phyloP scores from a whole-genome alignment of 1,140 invertebrate genomes.

The Drosophila saltans region DNA sequence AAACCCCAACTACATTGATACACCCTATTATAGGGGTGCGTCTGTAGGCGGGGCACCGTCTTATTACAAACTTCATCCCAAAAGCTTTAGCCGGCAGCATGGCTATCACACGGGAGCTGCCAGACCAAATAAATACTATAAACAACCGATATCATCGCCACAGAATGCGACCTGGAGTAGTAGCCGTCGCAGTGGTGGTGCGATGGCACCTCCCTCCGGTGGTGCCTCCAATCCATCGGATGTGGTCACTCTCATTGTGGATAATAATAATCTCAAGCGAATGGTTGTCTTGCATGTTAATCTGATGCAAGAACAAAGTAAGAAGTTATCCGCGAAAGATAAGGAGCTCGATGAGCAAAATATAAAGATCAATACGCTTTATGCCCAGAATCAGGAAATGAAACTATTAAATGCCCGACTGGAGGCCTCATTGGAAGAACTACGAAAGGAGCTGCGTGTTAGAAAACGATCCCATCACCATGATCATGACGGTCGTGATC shows the following conservation, averaged over 20 bases:
- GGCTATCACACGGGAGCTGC: conserved; percentile 21
- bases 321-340: conserved; percentile 88
- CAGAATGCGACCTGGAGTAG: background rate
- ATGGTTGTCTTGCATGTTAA: conserved; percentile 89
- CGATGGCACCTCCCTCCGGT: conserved; percentile 30
- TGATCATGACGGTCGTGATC: background rate
- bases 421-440: conserved; percentile 46
- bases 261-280: conserved; percentile 65
- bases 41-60: background rate
- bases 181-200: conserved; percentile 9
- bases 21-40: conserved; percentile 31
- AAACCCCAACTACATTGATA: conserved; percentile 38
- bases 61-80: conserved; percentile 16
- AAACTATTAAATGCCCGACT: conserved; percentile 48
- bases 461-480: conserved; percentile 38
- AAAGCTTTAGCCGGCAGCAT: conserved; percentile 35
- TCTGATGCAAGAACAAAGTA: conserved; percentile 89
- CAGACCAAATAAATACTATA: conserved; percentile 36
- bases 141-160: conserved; percentile 26
- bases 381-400: conserved; percentile 54
- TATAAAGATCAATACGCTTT: conserved; percentile 38
- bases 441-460: conserved; percentile 48
- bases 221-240: conserved; percentile 31
- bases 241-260: conserved; percentile 61
- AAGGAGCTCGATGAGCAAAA: conserved; percentile 84